Evolutionary conservation across 2,113 vertebrate species (phyloP), one percentile per base, ranked within the genome.

Genomic region (Malurus cyaneus): DNA sequence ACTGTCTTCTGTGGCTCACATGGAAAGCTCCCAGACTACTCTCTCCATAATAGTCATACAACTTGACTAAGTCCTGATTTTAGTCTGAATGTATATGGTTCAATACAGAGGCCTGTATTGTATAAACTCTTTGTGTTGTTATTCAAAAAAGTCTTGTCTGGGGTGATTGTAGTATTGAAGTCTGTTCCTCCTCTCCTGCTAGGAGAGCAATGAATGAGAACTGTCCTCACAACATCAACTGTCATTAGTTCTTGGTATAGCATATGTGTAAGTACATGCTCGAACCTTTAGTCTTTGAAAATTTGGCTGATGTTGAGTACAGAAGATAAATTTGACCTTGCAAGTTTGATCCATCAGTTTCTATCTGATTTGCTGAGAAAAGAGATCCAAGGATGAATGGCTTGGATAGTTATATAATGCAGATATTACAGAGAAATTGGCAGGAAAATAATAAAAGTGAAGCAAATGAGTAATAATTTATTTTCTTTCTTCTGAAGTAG

Each of bases 371-470:
- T 76, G 9, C 44, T 60, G 34, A 53, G 61, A 26, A 71, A 71
- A 84, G 73, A 54, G 34, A 78, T 81, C 61, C 46, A 69, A 69
- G 29, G 29, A 79, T 77, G 36, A 88, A 69, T 64, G 32, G 10
- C 54, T 89, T 64, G 31, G 32, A 9, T n/a, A 21, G 41, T 76
- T 87, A 60, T 3, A 44, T 85, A 91, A 57, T 49, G 49, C 15
- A 56, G 41, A 88, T 49, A 61, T 88, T 79, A 82, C 24, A 61
- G 59, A 65, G 36, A 36, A 31, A 50, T 32, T 65, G 59, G 56
- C 57, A 82, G 70, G 36, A 71, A 89, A 94, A 89, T 80, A 92
- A 70, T 87, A 79, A 57, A 91, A 91, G 28, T 53, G 66, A 31
- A 69, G 42, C 46, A 80, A 88, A 86, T 64, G 80, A 69, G 57